Evolutionary conservation across 2,888 invertebrate species (phyloP).

Genomic region (Doris montereyensis): DNA sequence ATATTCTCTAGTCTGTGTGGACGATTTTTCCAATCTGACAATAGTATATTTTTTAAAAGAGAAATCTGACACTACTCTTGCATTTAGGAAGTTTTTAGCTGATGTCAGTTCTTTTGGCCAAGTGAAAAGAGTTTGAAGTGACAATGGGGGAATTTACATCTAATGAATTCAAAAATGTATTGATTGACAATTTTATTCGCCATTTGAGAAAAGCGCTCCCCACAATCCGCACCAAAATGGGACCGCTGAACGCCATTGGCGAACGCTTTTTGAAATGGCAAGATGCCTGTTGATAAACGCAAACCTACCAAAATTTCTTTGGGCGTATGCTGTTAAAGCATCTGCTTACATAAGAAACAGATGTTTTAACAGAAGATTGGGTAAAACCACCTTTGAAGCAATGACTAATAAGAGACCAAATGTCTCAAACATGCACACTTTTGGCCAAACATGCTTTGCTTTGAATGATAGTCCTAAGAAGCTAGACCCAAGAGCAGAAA

Average conservation of each 20-base stretch:
- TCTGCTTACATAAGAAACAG: slow-evolving; percentile 7
- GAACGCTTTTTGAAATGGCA: slow-evolving; percentile 31
- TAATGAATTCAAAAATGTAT: background rate
- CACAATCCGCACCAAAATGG: slow-evolving; percentile 41
- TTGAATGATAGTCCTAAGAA: slow-evolving; percentile 24
- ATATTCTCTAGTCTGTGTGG: slow-evolving; percentile 34
- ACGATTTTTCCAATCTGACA: slow-evolving; percentile 38
- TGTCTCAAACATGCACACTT: slow-evolving; percentile 13
- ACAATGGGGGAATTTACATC: slow-evolving; percentile 11
- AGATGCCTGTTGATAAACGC: slow-evolving; percentile 28
- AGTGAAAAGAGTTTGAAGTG: background rate
- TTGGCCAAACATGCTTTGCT: slow-evolving; percentile 25
- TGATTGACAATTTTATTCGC: slow-evolving; percentile 3
- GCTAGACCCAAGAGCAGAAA: slow-evolving; percentile 12
- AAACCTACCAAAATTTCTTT: background rate
- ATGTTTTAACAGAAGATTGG: slow-evolving; percentile 3
- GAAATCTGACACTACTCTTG: background rate
- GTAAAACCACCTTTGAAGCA: background rate
- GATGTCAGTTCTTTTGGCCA: background rate
- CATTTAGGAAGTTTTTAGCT: background rate
- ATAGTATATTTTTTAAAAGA: slow-evolving; percentile 1
- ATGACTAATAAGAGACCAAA: slow-evolving; percentile 32
- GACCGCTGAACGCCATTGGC: slow-evolving; percentile 31
- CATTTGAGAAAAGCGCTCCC: slow-evolving; percentile 33
- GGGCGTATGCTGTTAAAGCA: slow-evolving; percentile 8